These are phyloP conservation scores for Heliconius himera DNA, from an alignment of 1,140 invertebrate species.

Conservation along the genomic window DNA sequence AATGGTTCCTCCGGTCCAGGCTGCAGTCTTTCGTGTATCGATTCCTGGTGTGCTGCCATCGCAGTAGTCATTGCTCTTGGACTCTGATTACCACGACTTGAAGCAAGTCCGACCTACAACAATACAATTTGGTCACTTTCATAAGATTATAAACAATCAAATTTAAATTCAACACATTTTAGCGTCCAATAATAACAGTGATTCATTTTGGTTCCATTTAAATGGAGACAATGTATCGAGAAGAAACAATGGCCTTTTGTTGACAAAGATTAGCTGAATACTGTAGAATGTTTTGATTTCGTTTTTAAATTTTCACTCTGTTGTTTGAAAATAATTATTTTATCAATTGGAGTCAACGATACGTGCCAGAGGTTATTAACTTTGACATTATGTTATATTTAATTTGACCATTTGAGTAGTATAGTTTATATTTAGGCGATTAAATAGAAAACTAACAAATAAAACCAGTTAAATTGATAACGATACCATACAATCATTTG, in stretches of 20 bases:
- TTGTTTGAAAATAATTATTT: slow-evolving; percentile 66
- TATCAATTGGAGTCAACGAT: not conserved
- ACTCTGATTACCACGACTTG: slow-evolving; percentile 62
- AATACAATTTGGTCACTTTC: slow-evolving; percentile 51
- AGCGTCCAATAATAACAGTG: slow-evolving; percentile 76
- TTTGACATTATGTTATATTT: slow-evolving; percentile 23
- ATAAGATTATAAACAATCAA: slow-evolving; percentile 74
- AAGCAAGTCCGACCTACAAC: slow-evolving; percentile 70
- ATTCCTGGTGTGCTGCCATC: slow-evolving; percentile 78
- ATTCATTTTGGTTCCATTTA: slow-evolving; percentile 77
- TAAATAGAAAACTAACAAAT: not conserved
- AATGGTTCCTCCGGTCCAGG: slow-evolving; percentile 65
- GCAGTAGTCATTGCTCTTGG: slow-evolving; percentile 78
- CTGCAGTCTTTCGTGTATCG: slow-evolving; percentile 77
- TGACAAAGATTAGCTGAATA: slow-evolving; percentile 78
- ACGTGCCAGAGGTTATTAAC: slow-evolving; percentile 19
- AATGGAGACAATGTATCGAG: slow-evolving; percentile 76
- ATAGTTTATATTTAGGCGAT: not conserved
- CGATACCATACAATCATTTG: not conserved
- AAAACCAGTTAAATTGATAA: not conserved
- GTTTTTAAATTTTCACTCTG: slow-evolving; percentile 70
- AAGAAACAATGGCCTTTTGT: slow-evolving; percentile 78
- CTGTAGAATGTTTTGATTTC: slow-evolving; percentile 76
- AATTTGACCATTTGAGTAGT: not conserved
- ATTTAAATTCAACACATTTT: slow-evolving; percentile 75